phyloP scores from a whole-genome alignment of 2,888 invertebrate species.

The Stenodera caucasica region DNA sequence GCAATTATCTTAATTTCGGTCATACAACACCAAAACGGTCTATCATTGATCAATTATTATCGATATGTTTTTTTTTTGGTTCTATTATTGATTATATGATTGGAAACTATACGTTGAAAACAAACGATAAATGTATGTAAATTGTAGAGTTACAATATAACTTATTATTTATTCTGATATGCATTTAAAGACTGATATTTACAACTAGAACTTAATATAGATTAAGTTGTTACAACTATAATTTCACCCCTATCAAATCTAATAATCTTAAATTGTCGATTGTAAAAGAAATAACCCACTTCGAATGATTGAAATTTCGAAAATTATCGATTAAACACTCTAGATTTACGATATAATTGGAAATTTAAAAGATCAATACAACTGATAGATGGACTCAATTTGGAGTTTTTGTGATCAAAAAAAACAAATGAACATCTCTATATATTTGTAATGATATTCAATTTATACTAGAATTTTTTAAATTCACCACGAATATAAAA shows the following conservation, averaged over 20 bases:
- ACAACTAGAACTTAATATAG: background rate
- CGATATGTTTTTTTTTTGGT: background rate
- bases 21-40: background rate
- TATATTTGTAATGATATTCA: no score
- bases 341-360: constrained; percentile 1
- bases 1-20: background rate
- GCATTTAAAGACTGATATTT: background rate
- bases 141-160: background rate
- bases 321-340: background rate
- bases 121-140: constrained; percentile 8
- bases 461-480: no score
- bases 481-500: no score
- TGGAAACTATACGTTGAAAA: background rate
- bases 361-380: constrained; percentile 5
- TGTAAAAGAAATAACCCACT: no score
- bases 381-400: constrained; percentile 1
- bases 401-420: background rate
- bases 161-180: constrained; percentile 3
- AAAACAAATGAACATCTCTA: no score
- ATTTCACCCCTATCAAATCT: no score
- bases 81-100: background rate
- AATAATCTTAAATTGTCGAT: no score
- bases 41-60: background rate
- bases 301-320: no score
- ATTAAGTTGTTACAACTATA: constrained; percentile 6